Evolutionary conservation across 2,797 vertebrate species (phyloP).

Genomic region (Gymnodraco acuticeps): DNA sequence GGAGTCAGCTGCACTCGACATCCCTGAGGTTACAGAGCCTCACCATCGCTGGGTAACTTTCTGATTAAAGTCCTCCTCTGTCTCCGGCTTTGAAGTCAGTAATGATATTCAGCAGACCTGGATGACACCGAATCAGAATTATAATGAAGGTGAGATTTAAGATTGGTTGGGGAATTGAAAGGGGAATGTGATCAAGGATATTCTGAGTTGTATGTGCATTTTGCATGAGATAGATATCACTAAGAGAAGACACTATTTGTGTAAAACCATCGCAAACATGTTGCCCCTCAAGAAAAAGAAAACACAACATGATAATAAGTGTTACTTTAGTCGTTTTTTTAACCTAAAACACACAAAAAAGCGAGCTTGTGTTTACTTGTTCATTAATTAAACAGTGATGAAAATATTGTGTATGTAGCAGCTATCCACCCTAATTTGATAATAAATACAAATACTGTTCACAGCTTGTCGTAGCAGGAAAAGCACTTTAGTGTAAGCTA

Average conservation of each 20-base stretch:
- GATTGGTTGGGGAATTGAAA: slow-evolving; percentile 43
- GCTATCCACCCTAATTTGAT: too few species aligned
- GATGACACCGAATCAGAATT: slow-evolving; percentile 47
- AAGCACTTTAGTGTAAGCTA: too few species aligned
- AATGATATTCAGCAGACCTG: slow-evolving; percentile 60
- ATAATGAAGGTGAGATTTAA: slow-evolving; percentile 54
- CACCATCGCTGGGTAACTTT: slow-evolving; percentile 29
- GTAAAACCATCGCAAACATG: not conserved
- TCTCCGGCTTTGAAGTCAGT: slow-evolving; percentile 66
- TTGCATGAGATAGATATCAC: not conserved
- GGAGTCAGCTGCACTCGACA: slow-evolving; percentile 33
- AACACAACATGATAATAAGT: too few species aligned
- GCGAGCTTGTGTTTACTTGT: too few species aligned
- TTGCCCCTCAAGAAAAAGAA: not conserved
- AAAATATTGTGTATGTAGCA: too few species aligned
- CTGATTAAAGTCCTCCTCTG: slow-evolving; percentile 62
- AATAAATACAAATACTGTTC: too few species aligned
- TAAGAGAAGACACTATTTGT: not conserved
- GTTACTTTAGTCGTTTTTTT: too few species aligned
- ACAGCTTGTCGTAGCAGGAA: too few species aligned
- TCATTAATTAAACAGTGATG: too few species aligned
- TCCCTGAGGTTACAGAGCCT: slow-evolving; percentile 49
- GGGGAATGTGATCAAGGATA: slow-evolving; percentile 14
- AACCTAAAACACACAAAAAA: too few species aligned
- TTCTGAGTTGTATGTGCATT: not conserved